Evolutionary conservation across 2,113 vertebrate genomes (phyloP).

Genomic region (human): DNA sequence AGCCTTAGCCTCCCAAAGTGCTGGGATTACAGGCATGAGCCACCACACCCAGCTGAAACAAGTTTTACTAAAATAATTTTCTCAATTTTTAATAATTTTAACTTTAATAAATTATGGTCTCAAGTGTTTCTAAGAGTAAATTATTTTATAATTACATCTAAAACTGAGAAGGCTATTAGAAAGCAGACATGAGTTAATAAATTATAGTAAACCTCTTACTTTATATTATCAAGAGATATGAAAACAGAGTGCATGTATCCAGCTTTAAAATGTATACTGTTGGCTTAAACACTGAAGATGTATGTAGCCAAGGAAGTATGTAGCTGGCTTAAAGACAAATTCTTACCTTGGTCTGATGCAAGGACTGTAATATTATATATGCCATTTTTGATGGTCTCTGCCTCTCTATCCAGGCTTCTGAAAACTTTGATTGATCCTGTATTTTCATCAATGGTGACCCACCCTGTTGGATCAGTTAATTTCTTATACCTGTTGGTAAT

Average conservation of each 20-base stretch:
- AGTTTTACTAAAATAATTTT: background rate
- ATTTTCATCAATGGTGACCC: constrained; percentile 85
- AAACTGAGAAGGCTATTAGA: background rate
- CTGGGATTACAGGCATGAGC: no score
- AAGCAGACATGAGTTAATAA: background rate
- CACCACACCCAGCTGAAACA: no score
- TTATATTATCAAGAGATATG: background rate
- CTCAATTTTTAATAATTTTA: background rate
- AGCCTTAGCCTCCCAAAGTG: no score
- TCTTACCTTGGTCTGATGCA: constrained; percentile 84
- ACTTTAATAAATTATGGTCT: background rate
- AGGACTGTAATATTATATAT: constrained; percentile 85
- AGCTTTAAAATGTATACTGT: background rate
- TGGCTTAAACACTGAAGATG: background rate
- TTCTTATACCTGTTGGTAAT: constrained; percentile 66
- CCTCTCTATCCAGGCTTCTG: constrained; percentile 89
- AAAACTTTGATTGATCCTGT: constrained; percentile 85
- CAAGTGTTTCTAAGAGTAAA: background rate
- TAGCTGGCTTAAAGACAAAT: constrained; percentile 20
- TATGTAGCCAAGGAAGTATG: background rate
- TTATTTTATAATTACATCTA: background rate
- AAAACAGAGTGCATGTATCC: background rate
- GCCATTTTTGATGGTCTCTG: constrained; percentile 80
- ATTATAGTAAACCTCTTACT: background rate
- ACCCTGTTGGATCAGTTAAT: constrained; percentile 75